Base-by-base conservation (phyloP, 2,888 invertebrate species). In the Subacronicta megacephala region DNA sequence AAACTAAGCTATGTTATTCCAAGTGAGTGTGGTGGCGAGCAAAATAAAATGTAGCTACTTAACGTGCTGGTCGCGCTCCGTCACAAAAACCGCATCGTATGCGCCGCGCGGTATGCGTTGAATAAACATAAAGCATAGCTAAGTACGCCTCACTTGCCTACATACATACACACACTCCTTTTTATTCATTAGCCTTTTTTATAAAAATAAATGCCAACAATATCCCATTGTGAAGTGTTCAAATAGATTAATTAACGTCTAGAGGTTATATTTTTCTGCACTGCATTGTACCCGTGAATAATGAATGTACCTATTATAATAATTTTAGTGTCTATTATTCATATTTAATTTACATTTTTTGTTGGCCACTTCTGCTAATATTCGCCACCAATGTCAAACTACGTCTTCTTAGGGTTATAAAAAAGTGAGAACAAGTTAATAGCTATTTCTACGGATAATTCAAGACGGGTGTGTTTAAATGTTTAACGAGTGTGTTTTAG, bases 141-240 rank as follows among this genome's bases (percentile, higher is more conserved):
- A 71, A 72, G 60, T 63, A 67, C 56, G 52, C 63, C 63, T 68
- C 62, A 57, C 56, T 64, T 56, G 54, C 61, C 57, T 50, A 55
- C 43, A 65, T 46, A 65, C 54, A 31, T 36, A 54, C 49, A 46
- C 72, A 65, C 62, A 70, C 73, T 74, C 40, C 38, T 47, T 62
- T 67, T 62, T 75, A 70, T 74, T 77, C 78, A 81, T 81, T 63
- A 73, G 52, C 53, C 67, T 74, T 81, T 78, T 75, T 77, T 65
- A 54, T 49, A 46, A 52, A 62, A 68, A 72, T 72, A 78, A 76
- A 79, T 78, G 72, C 72, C 78, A 75, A 72, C 78, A 75, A 79
- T 80, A 78, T 74, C 74, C 77, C 66, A 79, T 82, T 80, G 82
- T 80, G 71, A 75, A 62, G 59, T 66, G 77, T 60, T 74, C 71